Conservation (phyloP, 2,113 vertebrate genomes). For the Acanthochromis polyacanthus region DNA sequence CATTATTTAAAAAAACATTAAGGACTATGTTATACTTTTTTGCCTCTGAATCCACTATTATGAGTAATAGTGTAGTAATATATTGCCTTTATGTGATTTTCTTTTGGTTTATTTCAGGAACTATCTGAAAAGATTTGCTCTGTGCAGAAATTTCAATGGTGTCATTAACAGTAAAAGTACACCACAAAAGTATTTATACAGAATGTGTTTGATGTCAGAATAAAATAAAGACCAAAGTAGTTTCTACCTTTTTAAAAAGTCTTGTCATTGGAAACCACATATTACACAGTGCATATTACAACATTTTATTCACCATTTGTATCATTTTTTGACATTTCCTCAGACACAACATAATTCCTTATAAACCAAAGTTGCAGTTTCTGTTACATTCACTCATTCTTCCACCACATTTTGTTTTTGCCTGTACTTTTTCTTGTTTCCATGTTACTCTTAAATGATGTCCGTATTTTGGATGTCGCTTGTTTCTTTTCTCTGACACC, state of each 20-base stretch:
- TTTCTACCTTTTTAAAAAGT: constrained; percentile 32
- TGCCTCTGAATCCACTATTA: not conserved
- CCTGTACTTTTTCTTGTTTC: constrained; percentile 33
- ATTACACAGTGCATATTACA: not conserved
- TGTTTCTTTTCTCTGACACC: constrained; percentile 7
- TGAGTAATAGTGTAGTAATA: constrained; percentile 9
- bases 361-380: not conserved
- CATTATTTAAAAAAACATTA: not conserved
- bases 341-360: not conserved
- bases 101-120: constrained; percentile 24
- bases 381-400: constrained; percentile 51
- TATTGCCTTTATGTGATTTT: constrained; percentile 11
- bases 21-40: not conserved
- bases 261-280: not conserved
- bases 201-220: constrained; percentile 21
- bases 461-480: constrained; percentile 45
- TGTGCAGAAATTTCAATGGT: not conserved
- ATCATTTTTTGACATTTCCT: constrained; percentile 2
- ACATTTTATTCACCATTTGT: constrained; percentile 32
- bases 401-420: constrained; percentile 61
- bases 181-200: constrained; percentile 14
- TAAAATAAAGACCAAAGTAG: constrained; percentile 69
- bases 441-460: constrained; percentile 57
- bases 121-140: not conserved
- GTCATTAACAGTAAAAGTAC: not conserved